A percentile compares a stretch with the other conserved stretches of the same genome.
These are phyloP conservation scores for Neopipo cinnamomea DNA, from an alignment of 2,113 vertebrate genomes.

Conservation along the genomic window DNA sequence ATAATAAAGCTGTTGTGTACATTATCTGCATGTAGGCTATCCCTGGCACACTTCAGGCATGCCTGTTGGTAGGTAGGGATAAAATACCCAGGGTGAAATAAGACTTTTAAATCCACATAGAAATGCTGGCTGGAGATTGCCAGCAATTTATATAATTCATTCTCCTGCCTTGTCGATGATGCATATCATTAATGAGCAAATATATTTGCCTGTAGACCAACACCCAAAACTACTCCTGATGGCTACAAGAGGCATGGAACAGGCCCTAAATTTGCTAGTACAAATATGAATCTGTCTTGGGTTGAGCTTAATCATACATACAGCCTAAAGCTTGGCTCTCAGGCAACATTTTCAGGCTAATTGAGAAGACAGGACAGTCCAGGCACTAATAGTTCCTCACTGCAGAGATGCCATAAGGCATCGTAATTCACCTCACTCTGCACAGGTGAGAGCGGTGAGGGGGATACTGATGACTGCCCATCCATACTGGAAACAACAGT, in stretches of 20 bases:
- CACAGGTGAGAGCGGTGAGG: neutral
- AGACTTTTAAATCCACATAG: neutral
- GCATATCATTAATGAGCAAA: neutral
- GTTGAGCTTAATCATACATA: neutral
- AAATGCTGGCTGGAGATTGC: neutral
- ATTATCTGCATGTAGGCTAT: neutral
- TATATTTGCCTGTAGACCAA: neutral
- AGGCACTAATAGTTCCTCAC: neutral
- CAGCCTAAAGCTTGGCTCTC: slow-evolving; percentile 16
- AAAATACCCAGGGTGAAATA: neutral
- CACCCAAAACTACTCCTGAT: neutral
- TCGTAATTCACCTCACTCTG: neutral
- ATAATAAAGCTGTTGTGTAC: slow-evolving; percentile 14
- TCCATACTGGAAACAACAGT: neutral
- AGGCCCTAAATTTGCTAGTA: neutral
- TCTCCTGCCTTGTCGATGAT: neutral
- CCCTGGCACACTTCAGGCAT: neutral
- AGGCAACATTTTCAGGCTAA: neutral
- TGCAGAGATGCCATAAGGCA: neutral
- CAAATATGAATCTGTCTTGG: slow-evolving; percentile 34
- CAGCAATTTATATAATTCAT: neutral
- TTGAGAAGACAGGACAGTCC: neutral
- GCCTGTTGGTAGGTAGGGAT: neutral
- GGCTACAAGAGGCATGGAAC: neutral
- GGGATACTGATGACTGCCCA: neutral